Conservation (phyloP, 1,140 invertebrate genomes). For the Lineus longissimus region DNA sequence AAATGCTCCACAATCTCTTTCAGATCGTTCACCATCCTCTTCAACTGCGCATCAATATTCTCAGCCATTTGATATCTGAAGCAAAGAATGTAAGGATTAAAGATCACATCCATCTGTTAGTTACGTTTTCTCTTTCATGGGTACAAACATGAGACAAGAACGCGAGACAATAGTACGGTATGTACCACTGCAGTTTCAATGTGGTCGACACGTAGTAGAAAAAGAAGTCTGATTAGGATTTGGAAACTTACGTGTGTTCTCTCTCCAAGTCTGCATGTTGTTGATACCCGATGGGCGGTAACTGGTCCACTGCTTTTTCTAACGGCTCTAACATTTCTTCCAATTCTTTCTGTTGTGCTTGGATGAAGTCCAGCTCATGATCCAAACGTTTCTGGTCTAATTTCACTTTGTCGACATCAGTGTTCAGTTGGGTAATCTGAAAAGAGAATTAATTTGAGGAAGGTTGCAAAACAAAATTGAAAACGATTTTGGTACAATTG, state of each 20-base stretch:
- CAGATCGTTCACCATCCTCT: slow-evolving; percentile 89
- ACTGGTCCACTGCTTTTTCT: slow-evolving; percentile 66
- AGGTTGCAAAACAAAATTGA: no score
- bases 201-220: no score
- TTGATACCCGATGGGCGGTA: slow-evolving; percentile 56
- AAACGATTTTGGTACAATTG: no score
- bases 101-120: background rate
- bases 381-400: slow-evolving; percentile 84
- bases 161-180: background rate
- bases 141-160: background rate
- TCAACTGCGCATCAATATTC: slow-evolving; percentile 85
- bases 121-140: background rate
- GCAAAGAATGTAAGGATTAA: slow-evolving; percentile 13
- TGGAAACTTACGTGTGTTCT: slow-evolving; percentile 53
- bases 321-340: slow-evolving; percentile 81
- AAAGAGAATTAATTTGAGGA: slow-evolving; percentile 7
- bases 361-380: slow-evolving; percentile 90
- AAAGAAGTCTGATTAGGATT: no score
- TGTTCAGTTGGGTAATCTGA: slow-evolving; percentile 78
- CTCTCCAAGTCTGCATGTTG: slow-evolving; percentile 78
- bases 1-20: slow-evolving; percentile 93
- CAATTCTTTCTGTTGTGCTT: slow-evolving; percentile 86
- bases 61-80: slow-evolving; percentile 78
- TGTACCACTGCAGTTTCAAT: background rate
- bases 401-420: slow-evolving; percentile 80